phyloP scores from a whole-genome alignment of 2,797 vertebrate genomes.

The Pangasius macronema region DNA sequence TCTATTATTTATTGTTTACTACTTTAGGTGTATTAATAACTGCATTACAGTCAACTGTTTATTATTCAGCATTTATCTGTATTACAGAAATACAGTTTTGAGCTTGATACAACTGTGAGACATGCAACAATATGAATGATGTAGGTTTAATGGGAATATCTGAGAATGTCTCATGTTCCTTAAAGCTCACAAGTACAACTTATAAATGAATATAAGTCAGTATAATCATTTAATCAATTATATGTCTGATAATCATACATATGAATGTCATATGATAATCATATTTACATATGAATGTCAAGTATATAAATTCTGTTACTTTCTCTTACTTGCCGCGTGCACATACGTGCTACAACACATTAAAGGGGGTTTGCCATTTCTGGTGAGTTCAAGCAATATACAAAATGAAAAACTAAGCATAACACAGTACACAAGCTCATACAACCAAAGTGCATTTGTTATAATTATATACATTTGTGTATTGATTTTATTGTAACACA shows the following conservation, averaged over 20 bases:
- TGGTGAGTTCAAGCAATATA: neutral
- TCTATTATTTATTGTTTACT: neutral
- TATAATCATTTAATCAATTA: neutral
- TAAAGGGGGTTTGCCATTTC: neutral
- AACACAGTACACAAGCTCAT: neutral
- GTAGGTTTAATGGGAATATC: neutral
- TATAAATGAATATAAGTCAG: too few relatives aligned
- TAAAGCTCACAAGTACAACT: neutral
- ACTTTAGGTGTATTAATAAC: neutral
- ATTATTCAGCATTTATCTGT: neutral
- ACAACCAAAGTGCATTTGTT: neutral
- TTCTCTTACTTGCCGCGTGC: neutral
- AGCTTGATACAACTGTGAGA: neutral
- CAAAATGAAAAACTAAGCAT: neutral
- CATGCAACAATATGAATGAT: neutral
- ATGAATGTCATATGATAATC: too few relatives aligned
- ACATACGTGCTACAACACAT: neutral
- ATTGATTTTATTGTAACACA: neutral
- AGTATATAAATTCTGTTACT: neutral
- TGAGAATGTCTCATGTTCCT: neutral
- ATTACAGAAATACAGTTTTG: neutral
- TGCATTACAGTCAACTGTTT: neutral
- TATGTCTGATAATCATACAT: too few relatives aligned
- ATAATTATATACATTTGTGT: neutral
- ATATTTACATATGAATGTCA: too few relatives aligned